A percentile compares a stretch with the other conserved stretches of the same genome.
Evolutionary conservation across 2,888 invertebrate genomes (phyloP).

Genomic region (Odontocolon sp.): DNA sequence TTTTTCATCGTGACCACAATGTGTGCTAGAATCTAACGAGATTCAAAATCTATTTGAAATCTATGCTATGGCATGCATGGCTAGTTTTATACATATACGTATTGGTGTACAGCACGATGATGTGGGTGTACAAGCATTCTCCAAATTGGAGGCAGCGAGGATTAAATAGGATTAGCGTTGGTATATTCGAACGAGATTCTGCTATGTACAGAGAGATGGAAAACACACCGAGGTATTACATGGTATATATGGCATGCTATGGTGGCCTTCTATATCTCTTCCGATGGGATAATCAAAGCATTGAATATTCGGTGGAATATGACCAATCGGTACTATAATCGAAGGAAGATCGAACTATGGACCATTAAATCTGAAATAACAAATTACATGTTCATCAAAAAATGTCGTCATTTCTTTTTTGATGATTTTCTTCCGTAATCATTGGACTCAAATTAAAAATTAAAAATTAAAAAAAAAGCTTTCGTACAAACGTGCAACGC

Average conservation of each 20-base stretch:
- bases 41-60: constrained; percentile 37
- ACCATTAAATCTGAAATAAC: no score
- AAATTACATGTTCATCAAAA: no score
- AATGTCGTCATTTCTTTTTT: no score
- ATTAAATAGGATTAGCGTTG: constrained; percentile 53
- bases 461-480: no score
- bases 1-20: constrained; percentile 2
- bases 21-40: constrained; percentile 6
- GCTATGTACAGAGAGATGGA: no score
- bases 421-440: no score
- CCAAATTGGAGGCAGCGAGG: constrained; percentile 54
- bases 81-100: constrained; percentile 20
- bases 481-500: no score
- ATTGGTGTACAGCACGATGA: constrained; percentile 1
- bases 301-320: constrained; percentile 24
- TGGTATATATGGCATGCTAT: no score
- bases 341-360: no score
- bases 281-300: neutral
- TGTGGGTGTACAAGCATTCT: constrained; percentile 25
- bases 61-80: constrained; percentile 31
- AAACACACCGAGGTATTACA: neutral
- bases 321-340: constrained; percentile 22
- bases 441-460: no score
- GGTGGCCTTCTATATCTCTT: neutral
- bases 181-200: constrained; percentile 19